Evolutionary conservation across 1,140 invertebrate species (phyloP).

Genomic region (Drosophila mayri): DNA sequence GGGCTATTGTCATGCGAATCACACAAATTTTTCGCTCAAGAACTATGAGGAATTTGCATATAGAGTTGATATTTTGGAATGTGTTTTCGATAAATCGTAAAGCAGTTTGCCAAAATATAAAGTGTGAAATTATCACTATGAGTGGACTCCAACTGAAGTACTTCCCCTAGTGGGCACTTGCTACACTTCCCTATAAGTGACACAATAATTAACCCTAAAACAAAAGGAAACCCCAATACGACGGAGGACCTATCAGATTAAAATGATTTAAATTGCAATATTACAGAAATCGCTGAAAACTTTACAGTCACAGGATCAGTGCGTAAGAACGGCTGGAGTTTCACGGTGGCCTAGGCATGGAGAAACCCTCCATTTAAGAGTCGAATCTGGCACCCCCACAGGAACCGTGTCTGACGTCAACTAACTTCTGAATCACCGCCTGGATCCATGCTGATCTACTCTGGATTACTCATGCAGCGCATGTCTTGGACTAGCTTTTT

Average conservation of each 20-base stretch:
- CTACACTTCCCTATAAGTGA: neutral
- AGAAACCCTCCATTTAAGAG: slow-evolving; percentile 52
- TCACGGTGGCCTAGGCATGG: slow-evolving; percentile 50
- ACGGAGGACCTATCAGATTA: neutral
- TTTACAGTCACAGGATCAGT: neutral
- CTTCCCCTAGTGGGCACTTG: neutral
- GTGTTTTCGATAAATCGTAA: slow-evolving; percentile 47
- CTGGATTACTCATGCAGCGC: slow-evolving; percentile 58
- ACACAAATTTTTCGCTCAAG: slow-evolving; percentile 29
- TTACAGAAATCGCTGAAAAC: slow-evolving; percentile 1
- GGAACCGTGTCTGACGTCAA: slow-evolving; percentile 47
- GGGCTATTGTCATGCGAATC: slow-evolving; percentile 53
- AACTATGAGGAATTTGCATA: slow-evolving; percentile 60
- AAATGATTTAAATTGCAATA: slow-evolving; percentile 4
- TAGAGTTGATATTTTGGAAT: slow-evolving; percentile 51
- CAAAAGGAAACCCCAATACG: slow-evolving; percentile 7
- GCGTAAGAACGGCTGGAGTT: slow-evolving; percentile 29
- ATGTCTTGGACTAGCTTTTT: slow-evolving; percentile 52
- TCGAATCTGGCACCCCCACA: slow-evolving; percentile 51
- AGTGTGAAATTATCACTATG: slow-evolving; percentile 3
- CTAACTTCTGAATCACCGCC: slow-evolving; percentile 29
- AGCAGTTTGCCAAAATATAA: slow-evolving; percentile 30
- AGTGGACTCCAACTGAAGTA: neutral
- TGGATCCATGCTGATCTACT: slow-evolving; percentile 30
- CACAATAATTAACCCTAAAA: neutral